phyloP scores from a whole-genome alignment of 2,797 vertebrate genomes.

The Ctenopoma kingsleyae region DNA sequence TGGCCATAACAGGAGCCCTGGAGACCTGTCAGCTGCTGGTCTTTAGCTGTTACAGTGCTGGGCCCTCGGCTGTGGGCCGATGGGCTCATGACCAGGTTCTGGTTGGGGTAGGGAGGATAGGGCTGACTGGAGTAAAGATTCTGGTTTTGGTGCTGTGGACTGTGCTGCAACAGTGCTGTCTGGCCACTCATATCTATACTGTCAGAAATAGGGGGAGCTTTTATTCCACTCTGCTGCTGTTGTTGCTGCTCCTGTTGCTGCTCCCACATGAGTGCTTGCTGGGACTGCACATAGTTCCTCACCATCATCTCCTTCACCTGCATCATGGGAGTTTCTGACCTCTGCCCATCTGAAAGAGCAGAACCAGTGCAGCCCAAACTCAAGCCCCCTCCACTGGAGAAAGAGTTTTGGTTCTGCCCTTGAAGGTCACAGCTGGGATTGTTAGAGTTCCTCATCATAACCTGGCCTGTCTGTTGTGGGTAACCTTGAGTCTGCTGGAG shows the following conservation, averaged over 20 bases:
- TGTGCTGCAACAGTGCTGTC: slow-evolving; percentile 79
- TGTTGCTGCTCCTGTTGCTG: slow-evolving; percentile 84
- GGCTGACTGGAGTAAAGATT: slow-evolving; percentile 84
- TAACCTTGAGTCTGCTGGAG: slow-evolving; percentile 77
- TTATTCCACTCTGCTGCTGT: slow-evolving; percentile 72
- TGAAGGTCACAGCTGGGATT: slow-evolving; percentile 85
- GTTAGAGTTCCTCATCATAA: slow-evolving; percentile 73
- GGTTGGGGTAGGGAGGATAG: slow-evolving; percentile 85
- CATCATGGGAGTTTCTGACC: slow-evolving; percentile 89
- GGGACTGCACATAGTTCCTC: slow-evolving; percentile 94
- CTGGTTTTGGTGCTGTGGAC: slow-evolving; percentile 84
- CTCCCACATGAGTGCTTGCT: slow-evolving; percentile 96
- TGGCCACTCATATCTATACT: slow-evolving; percentile 78
- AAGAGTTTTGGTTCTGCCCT: slow-evolving; percentile 74
- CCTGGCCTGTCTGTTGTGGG: slow-evolving; percentile 67
- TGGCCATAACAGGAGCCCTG: slow-evolving; percentile 83
- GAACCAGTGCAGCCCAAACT: slow-evolving; percentile 81
- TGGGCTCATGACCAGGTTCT: slow-evolving; percentile 83
- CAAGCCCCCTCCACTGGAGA: slow-evolving; percentile 76
- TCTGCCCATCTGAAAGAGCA: slow-evolving; percentile 74
- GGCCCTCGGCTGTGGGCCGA: slow-evolving; percentile 71
- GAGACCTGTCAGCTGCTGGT: slow-evolving; percentile 80
- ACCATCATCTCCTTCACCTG: slow-evolving; percentile 96
- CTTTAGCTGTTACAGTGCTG: slow-evolving; percentile 78
- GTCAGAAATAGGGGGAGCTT: slow-evolving; percentile 69